Base-by-base conservation (phyloP, 2,888 invertebrate species). In the Nemotelus pantherinus region DNA sequence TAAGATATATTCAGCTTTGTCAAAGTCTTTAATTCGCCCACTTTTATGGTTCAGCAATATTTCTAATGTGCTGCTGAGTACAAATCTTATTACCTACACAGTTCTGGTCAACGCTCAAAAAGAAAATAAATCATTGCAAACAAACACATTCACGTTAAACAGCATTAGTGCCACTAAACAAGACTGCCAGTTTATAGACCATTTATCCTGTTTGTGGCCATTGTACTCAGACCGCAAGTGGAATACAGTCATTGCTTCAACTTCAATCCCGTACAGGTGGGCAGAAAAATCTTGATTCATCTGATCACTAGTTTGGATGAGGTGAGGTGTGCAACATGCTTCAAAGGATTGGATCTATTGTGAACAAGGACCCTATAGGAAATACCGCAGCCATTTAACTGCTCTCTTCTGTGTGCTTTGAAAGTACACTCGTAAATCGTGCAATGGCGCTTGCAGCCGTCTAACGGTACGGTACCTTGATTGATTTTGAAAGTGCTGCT, bases 401-500 rank as follows among this genome's bases (percentile, higher is more conserved):
- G 50, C 43, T 44, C 53, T 41, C 9, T 48, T 10, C 10, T 70
- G 70, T 67, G 48, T 57, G 10, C 63, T 43, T 10, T 70, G 41
- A 41, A 43, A 43, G 10, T 55, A 43, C 7, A 10, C 55, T 70
- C n/a, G 55, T 53, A n/a, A 55, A 53, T 70, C 55, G 55, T 70
- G 70, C 53, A 55, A 70, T 53, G 55, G 55, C 55, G 50, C 55
- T 9, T 70, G 47, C 39, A 10, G 2, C 47, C 44, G 10, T 10
- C 47, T 25, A 25, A 25, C 10, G 10, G 39, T 64, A 74, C 10
- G 41, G 57, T 79, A 80, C 80, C 80, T 77, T 79, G 80, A 80
- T 79, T 80, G 68, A 77, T 77, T 79, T 79, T 79, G 50, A 79
- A 79, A 67, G 79, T 79, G 67, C 74, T 80, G 60, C 78, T 80